Evolutionary conservation across 1,140 invertebrate species (phyloP).

Genomic region (Octopus bimaculoides): DNA sequence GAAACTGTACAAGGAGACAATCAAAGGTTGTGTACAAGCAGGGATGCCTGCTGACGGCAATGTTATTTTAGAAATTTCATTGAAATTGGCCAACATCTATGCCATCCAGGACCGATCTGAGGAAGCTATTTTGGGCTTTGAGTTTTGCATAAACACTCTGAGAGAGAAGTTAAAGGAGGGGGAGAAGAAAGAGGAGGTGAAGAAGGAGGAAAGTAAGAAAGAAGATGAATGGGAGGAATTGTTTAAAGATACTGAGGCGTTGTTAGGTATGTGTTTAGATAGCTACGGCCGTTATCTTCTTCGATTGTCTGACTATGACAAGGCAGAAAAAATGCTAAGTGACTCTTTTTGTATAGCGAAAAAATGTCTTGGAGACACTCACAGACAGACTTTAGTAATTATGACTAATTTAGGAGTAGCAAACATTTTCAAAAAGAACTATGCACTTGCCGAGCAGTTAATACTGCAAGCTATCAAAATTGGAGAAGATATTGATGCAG

Average conservation of each 20-base stretch:
- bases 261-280: conserved; percentile 73
- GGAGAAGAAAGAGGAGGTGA: conserved; percentile 15
- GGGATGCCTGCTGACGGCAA: conserved; percentile 73
- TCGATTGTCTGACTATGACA: conserved; percentile 61
- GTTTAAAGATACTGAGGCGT: conserved; percentile 64
- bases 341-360: conserved; percentile 70
- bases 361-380: conserved; percentile 66
- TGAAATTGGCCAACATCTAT: conserved; percentile 61
- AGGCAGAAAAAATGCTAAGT: conserved; percentile 69
- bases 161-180: conserved; percentile 60
- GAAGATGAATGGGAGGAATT: conserved; percentile 50
- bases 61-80: conserved; percentile 74
- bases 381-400: conserved; percentile 72
- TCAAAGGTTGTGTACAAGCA: conserved; percentile 69
- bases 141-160: conserved; percentile 73
- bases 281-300: conserved; percentile 80
- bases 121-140: conserved; percentile 73
- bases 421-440: conserved; percentile 66
- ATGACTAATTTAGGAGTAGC: conserved; percentile 83
- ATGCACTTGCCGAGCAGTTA: conserved; percentile 69
- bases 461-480: conserved; percentile 71
- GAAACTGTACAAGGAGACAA: conserved; percentile 75
- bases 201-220: conserved; percentile 60
- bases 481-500: conserved; percentile 65
- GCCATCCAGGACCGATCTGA: conserved; percentile 64